Evolutionary conservation across 2,113 vertebrate species (phyloP).

Genomic region (Hippocampus zosterae): DNA sequence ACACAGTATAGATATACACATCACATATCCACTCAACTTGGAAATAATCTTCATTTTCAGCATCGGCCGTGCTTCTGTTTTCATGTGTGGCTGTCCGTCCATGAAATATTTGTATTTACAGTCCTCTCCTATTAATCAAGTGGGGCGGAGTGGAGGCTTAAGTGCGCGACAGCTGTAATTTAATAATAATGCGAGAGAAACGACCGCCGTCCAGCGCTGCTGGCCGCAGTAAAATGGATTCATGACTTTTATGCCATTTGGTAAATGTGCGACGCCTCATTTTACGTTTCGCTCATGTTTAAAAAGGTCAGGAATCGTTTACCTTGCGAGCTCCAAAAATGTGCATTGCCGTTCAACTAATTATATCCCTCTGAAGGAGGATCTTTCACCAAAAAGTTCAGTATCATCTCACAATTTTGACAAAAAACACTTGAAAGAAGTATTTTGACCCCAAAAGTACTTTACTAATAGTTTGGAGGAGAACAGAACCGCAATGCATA

Average conservation of each 20-base stretch:
- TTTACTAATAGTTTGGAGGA: too few species aligned
- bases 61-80: conserved; percentile 26
- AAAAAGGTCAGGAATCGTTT: conserved; percentile 66
- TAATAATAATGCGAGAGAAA: conserved; percentile 95
- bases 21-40: neutral
- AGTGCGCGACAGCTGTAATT: conserved; percentile 81
- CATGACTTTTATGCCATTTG: conserved; percentile 78
- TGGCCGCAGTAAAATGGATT: conserved; percentile 97
- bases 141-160: conserved; percentile 69
- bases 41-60: conserved; percentile 35
- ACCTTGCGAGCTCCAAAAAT: conserved; percentile 46
- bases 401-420: too few species aligned
- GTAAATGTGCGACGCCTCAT: conserved; percentile 9
- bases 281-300: conserved; percentile 39
- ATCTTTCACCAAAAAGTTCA: conserved; percentile 33
- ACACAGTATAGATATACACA: too few species aligned
- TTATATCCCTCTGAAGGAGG: conserved; percentile 34
- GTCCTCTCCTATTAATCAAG: conserved; percentile 78
- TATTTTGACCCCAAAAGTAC: too few species aligned
- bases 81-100: conserved; percentile 40
- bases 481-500: too few species aligned
- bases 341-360: conserved; percentile 58
- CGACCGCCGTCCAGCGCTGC: conserved; percentile 79
- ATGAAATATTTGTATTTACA: conserved; percentile 82
- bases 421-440: too few species aligned